These are phyloP conservation scores for Epizoanthus illoricatus DNA, from an alignment of 92 coral and sea anemone species.

Conservation along the genomic window DNA sequence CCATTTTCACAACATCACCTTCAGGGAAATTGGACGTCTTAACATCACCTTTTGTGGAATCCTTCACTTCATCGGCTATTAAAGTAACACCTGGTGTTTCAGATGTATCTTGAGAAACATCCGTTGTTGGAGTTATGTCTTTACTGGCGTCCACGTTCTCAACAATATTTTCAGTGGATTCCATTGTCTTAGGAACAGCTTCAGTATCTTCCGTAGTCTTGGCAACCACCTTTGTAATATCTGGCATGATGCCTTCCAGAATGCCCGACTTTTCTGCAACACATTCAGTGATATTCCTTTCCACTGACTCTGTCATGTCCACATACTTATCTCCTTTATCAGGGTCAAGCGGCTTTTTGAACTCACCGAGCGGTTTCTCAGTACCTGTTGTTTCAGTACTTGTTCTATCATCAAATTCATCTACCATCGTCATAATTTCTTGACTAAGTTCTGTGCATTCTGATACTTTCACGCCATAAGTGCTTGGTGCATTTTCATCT, in stretches of 20 bases:
- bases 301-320: not conserved
- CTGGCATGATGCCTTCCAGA: not conserved
- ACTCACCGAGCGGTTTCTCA: slow-evolving; percentile 10
- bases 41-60: slow-evolving; percentile 1
- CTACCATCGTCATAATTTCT: slow-evolving; percentile 5
- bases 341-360: slow-evolving; percentile 5
- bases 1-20: not conserved
- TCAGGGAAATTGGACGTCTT: not conserved
- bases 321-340: not conserved
- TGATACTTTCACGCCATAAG: not conserved
- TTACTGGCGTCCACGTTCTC: not conserved
- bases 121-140: not conserved
- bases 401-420: not conserved
- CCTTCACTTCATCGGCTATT: slow-evolving; percentile 1
- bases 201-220: not conserved
- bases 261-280: not conserved
- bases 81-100: not conserved
- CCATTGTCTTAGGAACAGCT: not conserved
- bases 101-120: not conserved
- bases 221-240: not conserved
- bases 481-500: not conserved
- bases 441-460: slow-evolving; percentile 13
- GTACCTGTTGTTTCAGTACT: not conserved
- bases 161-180: not conserved
- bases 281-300: not conserved